Conservation (phyloP, 2,113 vertebrate genomes). For the Seriola dumerili region DNA sequence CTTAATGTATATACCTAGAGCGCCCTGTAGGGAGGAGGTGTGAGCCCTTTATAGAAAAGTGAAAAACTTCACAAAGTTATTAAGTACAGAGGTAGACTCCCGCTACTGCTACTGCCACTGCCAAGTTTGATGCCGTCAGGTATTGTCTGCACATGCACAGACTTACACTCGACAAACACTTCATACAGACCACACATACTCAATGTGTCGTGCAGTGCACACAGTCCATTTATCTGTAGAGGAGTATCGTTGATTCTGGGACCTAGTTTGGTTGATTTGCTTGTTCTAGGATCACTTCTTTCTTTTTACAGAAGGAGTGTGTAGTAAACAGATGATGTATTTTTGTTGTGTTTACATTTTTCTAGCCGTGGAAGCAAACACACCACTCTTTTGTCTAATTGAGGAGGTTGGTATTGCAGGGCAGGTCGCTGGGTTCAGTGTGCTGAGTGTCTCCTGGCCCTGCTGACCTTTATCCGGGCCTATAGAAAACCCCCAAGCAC, state of each 20-base stretch:
- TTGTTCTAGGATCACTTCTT: neutral
- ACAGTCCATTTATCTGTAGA: neutral
- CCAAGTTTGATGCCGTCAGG: conserved; percentile 7
- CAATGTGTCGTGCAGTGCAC: neutral
- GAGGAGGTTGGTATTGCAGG: conserved; percentile 1
- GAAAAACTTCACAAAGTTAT: neutral
- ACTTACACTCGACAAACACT: neutral
- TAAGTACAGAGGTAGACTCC: neutral
- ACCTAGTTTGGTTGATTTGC: neutral
- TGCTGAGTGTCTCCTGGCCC: conserved; percentile 52
- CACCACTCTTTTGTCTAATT: neutral
- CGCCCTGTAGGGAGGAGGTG: neutral
- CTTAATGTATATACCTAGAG: neutral
- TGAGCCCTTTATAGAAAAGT: neutral
- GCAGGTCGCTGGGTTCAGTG: conserved; percentile 66
- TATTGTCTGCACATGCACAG: conserved; percentile 20
- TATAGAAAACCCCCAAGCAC: conserved; percentile 55
- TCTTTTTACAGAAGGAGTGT: neutral
- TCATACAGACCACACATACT: neutral
- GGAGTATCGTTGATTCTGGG: neutral
- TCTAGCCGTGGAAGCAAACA: neutral
- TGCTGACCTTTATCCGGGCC: conserved; percentile 67
- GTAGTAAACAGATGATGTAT: neutral
- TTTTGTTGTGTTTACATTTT: neutral
- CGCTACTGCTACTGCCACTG: neutral